These are phyloP conservation scores for Macaca mulatta DNA, from an alignment of 2,113 vertebrate species.

Conservation along the genomic window DNA sequence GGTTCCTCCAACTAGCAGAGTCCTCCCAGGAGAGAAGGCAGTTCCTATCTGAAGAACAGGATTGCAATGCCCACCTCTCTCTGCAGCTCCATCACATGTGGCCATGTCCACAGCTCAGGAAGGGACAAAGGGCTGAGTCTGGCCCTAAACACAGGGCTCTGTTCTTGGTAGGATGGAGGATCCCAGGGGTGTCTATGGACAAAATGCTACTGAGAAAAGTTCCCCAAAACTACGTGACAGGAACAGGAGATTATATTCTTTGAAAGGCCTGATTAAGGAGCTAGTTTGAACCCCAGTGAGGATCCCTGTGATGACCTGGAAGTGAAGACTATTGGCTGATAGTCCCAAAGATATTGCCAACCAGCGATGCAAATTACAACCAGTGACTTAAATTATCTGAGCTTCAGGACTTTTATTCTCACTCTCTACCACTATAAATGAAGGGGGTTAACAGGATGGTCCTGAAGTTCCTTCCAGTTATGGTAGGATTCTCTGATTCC, in stretches of 20 bases:
- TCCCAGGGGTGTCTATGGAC: background rate
- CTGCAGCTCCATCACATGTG: accelerated
- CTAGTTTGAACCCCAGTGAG: accelerated
- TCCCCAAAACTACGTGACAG: background rate
- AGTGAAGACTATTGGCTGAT: background rate
- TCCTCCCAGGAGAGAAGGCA: background rate
- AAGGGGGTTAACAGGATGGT: background rate
- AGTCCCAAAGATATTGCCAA: background rate
- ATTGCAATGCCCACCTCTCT: background rate
- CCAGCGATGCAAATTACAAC: background rate
- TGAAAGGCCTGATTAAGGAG: background rate
- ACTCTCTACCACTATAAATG: background rate
- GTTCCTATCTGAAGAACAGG: accelerated
- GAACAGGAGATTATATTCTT: background rate
- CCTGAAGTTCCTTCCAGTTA: background rate
- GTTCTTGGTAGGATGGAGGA: background rate
- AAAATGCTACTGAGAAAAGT: background rate
- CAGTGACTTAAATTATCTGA: background rate
- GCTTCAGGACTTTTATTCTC: background rate
- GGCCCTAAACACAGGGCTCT: background rate
- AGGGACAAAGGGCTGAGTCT: background rate
- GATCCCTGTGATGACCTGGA: background rate
- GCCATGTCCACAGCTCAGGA: accelerated
- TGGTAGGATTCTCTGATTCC: background rate
- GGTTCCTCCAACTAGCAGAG: too few relatives aligned